Evolutionary conservation across 2,888 invertebrate genomes (phyloP).

Genomic region (Adela reaumurella): DNA sequence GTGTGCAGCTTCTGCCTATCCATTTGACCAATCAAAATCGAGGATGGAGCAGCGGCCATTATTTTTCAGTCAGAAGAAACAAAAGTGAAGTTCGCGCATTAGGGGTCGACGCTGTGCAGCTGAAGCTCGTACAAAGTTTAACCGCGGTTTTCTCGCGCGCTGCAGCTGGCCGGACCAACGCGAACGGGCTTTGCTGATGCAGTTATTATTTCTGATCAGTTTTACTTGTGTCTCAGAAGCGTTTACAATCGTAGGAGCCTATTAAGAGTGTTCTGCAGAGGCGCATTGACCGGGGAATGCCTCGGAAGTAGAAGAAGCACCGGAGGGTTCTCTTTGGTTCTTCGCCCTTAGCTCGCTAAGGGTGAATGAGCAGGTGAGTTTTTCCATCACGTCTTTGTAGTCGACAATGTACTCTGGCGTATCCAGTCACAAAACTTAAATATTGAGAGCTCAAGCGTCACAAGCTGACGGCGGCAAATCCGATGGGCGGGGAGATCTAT

Average conservation of each 20-base stretch:
- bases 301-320: background rate
- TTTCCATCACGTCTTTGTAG: slow-evolving; percentile 7
- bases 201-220: too few relatives aligned
- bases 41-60: slow-evolving; percentile 27
- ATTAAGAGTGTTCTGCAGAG: too few relatives aligned
- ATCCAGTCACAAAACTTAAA: background rate
- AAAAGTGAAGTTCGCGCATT: slow-evolving; percentile 43
- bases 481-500: background rate
- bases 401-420: background rate
- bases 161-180: background rate
- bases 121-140: slow-evolving; percentile 29
- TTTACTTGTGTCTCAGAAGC: too few relatives aligned
- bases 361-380: slow-evolving; percentile 52
- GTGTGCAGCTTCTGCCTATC: slow-evolving; percentile 13
- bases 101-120: slow-evolving; percentile 21
- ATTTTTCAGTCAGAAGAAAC: slow-evolving; percentile 38
- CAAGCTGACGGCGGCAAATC: background rate
- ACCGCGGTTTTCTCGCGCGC: slow-evolving; percentile 58
- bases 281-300: too few relatives aligned
- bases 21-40: slow-evolving; percentile 27
- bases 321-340: background rate
- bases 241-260: too few relatives aligned
- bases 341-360: background rate
- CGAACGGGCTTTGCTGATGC: too few relatives aligned
- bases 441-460: background rate